These are phyloP conservation scores for Anguilla rostrata DNA, from an alignment of 2,113 vertebrate species.

Conservation along the genomic window DNA sequence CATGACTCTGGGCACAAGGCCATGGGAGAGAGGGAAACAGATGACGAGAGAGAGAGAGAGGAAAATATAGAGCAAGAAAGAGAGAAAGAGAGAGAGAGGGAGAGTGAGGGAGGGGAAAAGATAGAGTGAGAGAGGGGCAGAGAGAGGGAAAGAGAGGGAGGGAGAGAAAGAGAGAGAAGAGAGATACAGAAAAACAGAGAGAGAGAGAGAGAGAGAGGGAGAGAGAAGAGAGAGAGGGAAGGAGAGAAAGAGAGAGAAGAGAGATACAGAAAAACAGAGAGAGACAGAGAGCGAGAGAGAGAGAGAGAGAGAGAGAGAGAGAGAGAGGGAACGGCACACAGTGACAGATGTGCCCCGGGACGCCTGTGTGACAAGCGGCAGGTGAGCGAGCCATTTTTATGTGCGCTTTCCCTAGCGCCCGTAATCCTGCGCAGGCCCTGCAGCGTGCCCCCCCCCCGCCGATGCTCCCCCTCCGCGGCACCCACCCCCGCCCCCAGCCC, in stretches of 20 bases:
- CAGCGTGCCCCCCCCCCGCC: background rate
- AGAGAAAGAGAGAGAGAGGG: background rate
- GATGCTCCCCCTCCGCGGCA: background rate
- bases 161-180: background rate
- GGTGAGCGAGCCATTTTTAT: background rate
- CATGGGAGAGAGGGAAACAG: slow-evolving; percentile 2
- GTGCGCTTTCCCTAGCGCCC: background rate
- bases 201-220: slow-evolving; percentile 15
- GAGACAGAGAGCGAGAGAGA: too few relatives aligned
- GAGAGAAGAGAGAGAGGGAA: background rate
- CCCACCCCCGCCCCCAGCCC: too few relatives aligned
- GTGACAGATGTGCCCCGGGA: background rate
- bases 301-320: too few relatives aligned
- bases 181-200: slow-evolving; percentile 2
- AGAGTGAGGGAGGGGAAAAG: background rate
- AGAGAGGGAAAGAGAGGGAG: background rate
- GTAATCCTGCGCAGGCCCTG: slow-evolving; percentile 14
- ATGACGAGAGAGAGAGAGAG: background rate
- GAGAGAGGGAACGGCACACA: background rate
- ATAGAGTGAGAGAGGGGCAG: background rate
- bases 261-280: background rate
- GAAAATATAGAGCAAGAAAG: background rate
- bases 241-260: background rate
- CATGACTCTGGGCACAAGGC: slow-evolving; percentile 36
- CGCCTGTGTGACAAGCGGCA: background rate